Evolutionary conservation across 2,797 vertebrate genomes (phyloP).

Genomic region (Notolepis coatsorum): DNA sequence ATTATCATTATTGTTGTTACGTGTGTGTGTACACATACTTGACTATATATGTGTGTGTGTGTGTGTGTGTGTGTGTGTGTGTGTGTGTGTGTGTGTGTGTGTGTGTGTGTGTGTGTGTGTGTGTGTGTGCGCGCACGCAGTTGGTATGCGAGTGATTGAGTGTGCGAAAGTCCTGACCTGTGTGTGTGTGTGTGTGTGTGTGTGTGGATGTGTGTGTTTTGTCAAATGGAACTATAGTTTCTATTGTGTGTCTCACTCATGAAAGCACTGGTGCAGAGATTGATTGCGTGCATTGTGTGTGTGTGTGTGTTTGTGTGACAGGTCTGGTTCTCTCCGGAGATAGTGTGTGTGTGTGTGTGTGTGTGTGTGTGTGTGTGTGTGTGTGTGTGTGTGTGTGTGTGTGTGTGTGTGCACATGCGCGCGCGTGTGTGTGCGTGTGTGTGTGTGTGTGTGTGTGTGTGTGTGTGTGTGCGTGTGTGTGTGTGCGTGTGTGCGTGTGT

Average conservation of each 20-base stretch:
- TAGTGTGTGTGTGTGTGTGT: not conserved
- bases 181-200: not conserved
- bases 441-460: not conserved
- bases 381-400: not conserved
- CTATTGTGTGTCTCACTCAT: too few relatives aligned
- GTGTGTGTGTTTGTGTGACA: conserved; percentile 44
- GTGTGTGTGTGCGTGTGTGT: not conserved
- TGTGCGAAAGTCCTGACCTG: not conserved
- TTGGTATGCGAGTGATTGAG: too few relatives aligned
- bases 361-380: not conserved
- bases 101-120: too few relatives aligned
- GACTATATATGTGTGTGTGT: too few relatives aligned
- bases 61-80: too few relatives aligned
- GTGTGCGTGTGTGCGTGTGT: conserved; percentile 19
- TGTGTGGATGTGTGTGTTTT: not conserved
- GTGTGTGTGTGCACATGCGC: not conserved
- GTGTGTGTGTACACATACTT: too few relatives aligned
- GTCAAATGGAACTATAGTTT: too few relatives aligned
- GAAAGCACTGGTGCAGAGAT: too few relatives aligned
- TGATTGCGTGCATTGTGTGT: too few relatives aligned
- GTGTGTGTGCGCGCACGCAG: too few relatives aligned
- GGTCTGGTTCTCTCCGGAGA: not conserved
- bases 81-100: too few relatives aligned
- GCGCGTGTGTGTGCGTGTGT: not conserved
- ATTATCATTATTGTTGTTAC: too few relatives aligned